Base-by-base conservation (phyloP, 1,140 invertebrate species). In the Tyrophagus putrescentiae region DNA sequence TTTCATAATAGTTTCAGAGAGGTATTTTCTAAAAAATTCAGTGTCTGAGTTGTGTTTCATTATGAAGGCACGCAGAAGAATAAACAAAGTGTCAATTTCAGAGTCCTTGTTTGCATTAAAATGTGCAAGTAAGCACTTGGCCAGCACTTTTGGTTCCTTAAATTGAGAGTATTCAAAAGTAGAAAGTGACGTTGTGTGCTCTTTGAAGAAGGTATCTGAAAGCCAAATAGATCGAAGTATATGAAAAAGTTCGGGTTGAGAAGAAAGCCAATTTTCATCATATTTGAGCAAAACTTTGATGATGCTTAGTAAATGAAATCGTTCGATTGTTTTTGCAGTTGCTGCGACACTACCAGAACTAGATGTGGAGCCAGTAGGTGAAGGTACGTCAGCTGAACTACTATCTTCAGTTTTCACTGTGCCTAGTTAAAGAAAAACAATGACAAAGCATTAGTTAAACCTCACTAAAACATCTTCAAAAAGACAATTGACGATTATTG, bases 1-100 rank as follows among this genome's bases (percentile, higher is more conserved):
- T 73, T 94, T 83, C 0, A 91, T 87, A 0, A 98, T 89, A 3
- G 85, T 91, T 61, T 89, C 85, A 68, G 97, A 92, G 1, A 98
- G 71, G 71, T 94, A 98, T 64, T 92, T 87, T 39, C 87, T 80
- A 0, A 98, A 74, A 71, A 97, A 98, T 75, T 89, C 82, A 70
- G 97, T 97, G 71, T 97, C 90, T 0, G 91, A 87, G 48, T 96
- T 84, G 65, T 87, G 94, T 45, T 88, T 76, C 64, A 84, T 81
- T 65, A 85, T 89, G 65, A 93, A 82, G 4, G 88, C 90, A 65
- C 85, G 75, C 33, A 96, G 72, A 6, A 97, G 73, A 71, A 95
- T 84, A 70, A 97, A 98, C 5, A 98, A 73, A 21, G 98, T 71
- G 69, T 95, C 87, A 61, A 94, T 88, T 64, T 95, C 86, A 64